Base-by-base conservation (phyloP, 2,113 vertebrate species). In the Lamprologus callipterus region DNA sequence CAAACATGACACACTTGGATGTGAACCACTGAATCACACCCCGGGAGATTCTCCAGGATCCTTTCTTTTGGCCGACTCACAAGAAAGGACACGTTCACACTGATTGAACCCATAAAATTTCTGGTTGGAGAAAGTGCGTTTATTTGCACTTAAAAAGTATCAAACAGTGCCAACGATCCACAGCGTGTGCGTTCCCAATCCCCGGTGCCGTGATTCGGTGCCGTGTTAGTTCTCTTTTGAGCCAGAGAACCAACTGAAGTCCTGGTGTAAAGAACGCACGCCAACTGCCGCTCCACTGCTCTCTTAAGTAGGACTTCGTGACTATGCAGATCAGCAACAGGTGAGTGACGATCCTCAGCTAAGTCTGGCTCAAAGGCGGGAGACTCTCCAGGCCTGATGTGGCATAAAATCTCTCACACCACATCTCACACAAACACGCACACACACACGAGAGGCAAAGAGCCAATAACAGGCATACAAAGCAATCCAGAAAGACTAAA, bases 361-460 rank as follows among this genome's bases (percentile, higher is more conserved):
- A 57, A 8, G 1, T 57, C 54, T 26, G 54, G 12, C 23, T 57
- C 54, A 14, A 57, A 57, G 54, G 54, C 4, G 7, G 23, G 23
- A 57, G 23, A 26, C 2, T 2, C 23, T 57, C 54, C 12, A 57
- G 23, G 1, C 54, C 23, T 57, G 54, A 26, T 14, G 23, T 26
- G 54, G 2, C 23, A 57, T 57, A 57, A 57, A 57, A 57, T 0
- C 23, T 57, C 54, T 26, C 54, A 26, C 21, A 57, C 54, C 3
- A 57, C 21, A 26, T 57, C 21, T 26, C 54, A 26, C 21, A 57
- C 0, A 26, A 14, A 57, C 54, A 26, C 4, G 4, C 12, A 57
- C 12, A 26, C 4, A 57, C 21, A 57, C 12, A 5, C 0, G 3
- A 3, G 7, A 0, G 21, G 23, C 12, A 1, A 57, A 57, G 2